phyloP scores from a whole-genome alignment of 1,140 invertebrate species.

The Philaenus spumarius region DNA sequence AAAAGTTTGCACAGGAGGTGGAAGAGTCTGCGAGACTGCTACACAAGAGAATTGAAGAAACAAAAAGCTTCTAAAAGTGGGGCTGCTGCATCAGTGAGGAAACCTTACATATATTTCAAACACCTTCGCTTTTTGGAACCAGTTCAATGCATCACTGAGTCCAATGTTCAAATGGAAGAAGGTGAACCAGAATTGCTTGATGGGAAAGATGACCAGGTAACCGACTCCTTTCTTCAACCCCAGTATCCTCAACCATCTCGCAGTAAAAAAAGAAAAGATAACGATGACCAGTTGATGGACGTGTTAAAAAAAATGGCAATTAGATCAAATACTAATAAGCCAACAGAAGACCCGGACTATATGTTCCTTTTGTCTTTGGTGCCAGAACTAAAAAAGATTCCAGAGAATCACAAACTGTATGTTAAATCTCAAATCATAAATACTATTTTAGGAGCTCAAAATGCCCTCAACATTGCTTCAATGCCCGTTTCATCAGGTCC shows the following conservation, averaged over 20 bases:
- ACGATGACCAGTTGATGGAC: neutral
- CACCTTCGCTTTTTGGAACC: constrained; percentile 1
- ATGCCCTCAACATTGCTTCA: no score
- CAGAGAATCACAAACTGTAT: neutral
- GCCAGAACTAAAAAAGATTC: neutral
- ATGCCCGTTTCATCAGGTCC: no score
- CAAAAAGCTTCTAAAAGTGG: constrained; percentile 14
- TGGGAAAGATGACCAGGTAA: neutral
- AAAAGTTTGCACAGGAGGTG: constrained; percentile 16
- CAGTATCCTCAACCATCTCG: neutral
- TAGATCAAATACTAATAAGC: neutral
- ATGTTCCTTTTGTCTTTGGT: neutral
- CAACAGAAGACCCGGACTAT: neutral
- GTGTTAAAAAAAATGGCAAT: neutral
- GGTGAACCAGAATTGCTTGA: neutral
- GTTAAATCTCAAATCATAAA: no score
- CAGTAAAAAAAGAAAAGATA: neutral
- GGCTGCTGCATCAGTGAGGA: neutral
- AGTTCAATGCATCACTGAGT: neutral
- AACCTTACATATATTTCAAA: no score
- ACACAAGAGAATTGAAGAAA: constrained; percentile 6
- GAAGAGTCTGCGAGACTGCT: constrained; percentile 12
- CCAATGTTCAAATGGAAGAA: neutral
- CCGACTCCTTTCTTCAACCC: neutral
- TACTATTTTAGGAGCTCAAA: no score